phyloP scores from a whole-genome alignment of 64 coral and sea anemone genomes.

The Montipora foliosa region DNA sequence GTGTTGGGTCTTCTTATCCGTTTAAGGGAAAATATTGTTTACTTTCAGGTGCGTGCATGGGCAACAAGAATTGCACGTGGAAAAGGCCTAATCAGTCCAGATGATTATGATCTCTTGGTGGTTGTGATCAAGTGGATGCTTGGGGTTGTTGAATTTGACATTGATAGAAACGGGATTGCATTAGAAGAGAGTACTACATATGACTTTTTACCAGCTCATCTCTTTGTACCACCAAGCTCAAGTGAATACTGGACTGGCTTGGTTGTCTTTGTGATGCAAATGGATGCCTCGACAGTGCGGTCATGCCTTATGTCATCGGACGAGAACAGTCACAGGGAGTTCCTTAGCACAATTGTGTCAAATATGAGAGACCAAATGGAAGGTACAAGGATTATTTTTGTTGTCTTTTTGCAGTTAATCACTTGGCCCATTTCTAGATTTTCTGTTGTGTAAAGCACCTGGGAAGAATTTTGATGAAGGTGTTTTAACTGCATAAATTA shows the following conservation, averaged over 20 bases:
- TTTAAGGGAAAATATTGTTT: not conserved
- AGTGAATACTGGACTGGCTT: conserved; percentile 73
- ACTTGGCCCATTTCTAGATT: too few species aligned
- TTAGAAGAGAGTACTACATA: not conserved
- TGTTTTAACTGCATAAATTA: too few species aligned
- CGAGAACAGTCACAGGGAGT: conserved; percentile 57
- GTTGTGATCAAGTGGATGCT: conserved; percentile 79
- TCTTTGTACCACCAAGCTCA: conserved; percentile 44
- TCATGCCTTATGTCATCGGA: conserved; percentile 61
- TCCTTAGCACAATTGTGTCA: conserved; percentile 55
- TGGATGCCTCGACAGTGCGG: conserved; percentile 60
- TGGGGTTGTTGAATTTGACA: conserved; percentile 51
- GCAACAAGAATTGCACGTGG: conserved; percentile 48
- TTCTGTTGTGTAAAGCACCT: too few species aligned
- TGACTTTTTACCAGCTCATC: conserved; percentile 37
- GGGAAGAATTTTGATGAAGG: too few species aligned
- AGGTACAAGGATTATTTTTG: not conserved
- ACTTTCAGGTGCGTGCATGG: conserved; percentile 71
- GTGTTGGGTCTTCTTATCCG: too few species aligned
- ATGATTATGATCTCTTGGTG: conserved; percentile 82
- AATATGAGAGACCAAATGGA: conserved; percentile 49
- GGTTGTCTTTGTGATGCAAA: conserved; percentile 43
- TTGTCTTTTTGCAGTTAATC: not conserved
- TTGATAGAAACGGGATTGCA: not conserved
- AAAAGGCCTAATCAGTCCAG: conserved; percentile 58